Base-by-base conservation (phyloP, 2,113 vertebrate genomes). In the Andinoacara biseriatus region DNA sequence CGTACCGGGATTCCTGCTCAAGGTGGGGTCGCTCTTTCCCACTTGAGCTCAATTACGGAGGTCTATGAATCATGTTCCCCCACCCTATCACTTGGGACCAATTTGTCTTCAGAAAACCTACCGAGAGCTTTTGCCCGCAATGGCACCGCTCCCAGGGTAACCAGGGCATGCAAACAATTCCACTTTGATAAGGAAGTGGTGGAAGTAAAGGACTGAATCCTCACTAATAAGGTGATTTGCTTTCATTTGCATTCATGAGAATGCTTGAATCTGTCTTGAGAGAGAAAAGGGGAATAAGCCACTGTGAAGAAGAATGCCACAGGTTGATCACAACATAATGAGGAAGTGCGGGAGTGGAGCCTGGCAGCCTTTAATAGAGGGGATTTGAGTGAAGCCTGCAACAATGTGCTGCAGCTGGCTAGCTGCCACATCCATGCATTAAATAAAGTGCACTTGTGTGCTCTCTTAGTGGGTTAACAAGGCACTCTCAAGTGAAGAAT, bases 371-470 rank as follows among this genome's bases (percentile, higher is more conserved):
- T 80, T 84, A 81, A 86, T 82, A 46, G 60, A 60, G 11, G 26
- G 74, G 86, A 90, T 91, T 87, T 89, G 87, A 90, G 86, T 82
- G 86, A 90, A 89, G 76, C 82, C 57, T 87, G 56, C 89, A 75
- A 78, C 86, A 77, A 91, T 65, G 38, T 85, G 82, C 62, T 78
- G 81, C 62, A 78, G 43, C 82, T 93, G 94, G 93, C 89, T 38
- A 17, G 31, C 58, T 86, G 88, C 90, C 91, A 91, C 83, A 80
- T 80, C 56, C 26, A 20, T 88, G 92, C 89, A 95, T 93, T 94
- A 95, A 89, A 93, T 87, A 93, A 94, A 94, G 93, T 93, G 91
- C 89, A 89, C 90, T 94, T 78, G 67, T 89, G 81, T 83, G 54
- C 82, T 84, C 33, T 29, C 90, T 80, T 83, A 92, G 87, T 87